Percentiles rank a stretch among this genome's conserved stretches.
Evolutionary conservation across 2,113 vertebrate species (phyloP).

Genomic region (Paradoxurus hermaphroditus): DNA sequence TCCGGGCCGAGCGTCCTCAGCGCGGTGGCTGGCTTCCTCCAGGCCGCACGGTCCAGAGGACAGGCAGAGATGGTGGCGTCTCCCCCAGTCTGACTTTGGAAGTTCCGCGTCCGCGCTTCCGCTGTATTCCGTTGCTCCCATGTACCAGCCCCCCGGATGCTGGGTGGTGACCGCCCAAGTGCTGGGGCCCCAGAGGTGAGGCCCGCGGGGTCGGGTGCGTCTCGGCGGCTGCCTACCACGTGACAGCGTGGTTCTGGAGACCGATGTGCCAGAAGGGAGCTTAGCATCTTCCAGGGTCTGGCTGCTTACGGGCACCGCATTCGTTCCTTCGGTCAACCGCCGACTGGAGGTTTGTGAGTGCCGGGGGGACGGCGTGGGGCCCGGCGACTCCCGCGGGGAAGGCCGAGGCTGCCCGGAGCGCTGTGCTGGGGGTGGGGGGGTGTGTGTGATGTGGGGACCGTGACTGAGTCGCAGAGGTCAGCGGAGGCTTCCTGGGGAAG

Average conservation of each 20-base stretch:
- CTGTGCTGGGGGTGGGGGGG: background rate
- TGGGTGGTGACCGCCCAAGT: background rate
- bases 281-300: background rate
- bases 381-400: background rate
- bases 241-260: background rate
- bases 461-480: background rate
- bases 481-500: background rate
- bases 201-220: background rate
- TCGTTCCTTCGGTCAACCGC: background rate
- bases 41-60: too few species aligned
- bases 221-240: background rate
- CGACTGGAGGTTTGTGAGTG: background rate
- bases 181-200: background rate
- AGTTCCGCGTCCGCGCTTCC: background rate
- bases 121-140: background rate
- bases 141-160: background rate
- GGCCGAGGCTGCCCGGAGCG: background rate
- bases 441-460: too few species aligned
- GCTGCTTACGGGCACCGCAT: background rate
- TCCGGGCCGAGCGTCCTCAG: background rate
- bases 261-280: background rate
- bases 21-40: background rate
- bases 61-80: background rate
- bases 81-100: background rate
- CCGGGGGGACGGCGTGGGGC: background rate